phyloP scores from a whole-genome alignment of 2,797 vertebrate species.

The Ataeniobius toweri region DNA sequence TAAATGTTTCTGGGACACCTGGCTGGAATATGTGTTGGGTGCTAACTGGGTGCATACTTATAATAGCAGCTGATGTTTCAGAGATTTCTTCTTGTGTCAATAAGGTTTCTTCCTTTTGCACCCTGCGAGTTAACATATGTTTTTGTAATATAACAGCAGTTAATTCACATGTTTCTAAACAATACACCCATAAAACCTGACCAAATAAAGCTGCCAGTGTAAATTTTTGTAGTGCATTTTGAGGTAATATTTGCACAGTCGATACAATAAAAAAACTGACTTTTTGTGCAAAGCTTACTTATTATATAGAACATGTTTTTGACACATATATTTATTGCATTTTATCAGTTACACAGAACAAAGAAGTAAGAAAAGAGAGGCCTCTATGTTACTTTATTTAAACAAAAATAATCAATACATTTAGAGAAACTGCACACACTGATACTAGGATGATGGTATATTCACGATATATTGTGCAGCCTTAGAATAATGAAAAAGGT shows the following conservation, averaged over 20 bases:
- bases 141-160: neutral
- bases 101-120: neutral
- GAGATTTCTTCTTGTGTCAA: neutral
- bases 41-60: neutral
- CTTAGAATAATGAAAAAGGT: constrained; percentile 16
- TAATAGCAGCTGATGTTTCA: neutral
- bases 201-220: neutral
- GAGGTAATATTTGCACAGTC: neutral
- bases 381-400: neutral
- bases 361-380: too few relatives aligned
- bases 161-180: neutral
- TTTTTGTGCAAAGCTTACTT: too few relatives aligned
- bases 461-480: too few relatives aligned
- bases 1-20: too few relatives aligned
- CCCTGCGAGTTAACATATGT: neutral
- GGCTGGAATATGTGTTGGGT: too few relatives aligned
- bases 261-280: neutral
- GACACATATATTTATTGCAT: too few relatives aligned
- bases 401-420: too few relatives aligned
- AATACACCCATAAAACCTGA: neutral
- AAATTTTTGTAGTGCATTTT: neutral
- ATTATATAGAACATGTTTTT: neutral
- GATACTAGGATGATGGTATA: too few relatives aligned
- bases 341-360: too few relatives aligned
- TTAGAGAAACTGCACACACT: too few relatives aligned